These are phyloP conservation scores for Acestrorhynchus altus DNA, from an alignment of 2,797 vertebrate genomes.

Conservation along the genomic window DNA sequence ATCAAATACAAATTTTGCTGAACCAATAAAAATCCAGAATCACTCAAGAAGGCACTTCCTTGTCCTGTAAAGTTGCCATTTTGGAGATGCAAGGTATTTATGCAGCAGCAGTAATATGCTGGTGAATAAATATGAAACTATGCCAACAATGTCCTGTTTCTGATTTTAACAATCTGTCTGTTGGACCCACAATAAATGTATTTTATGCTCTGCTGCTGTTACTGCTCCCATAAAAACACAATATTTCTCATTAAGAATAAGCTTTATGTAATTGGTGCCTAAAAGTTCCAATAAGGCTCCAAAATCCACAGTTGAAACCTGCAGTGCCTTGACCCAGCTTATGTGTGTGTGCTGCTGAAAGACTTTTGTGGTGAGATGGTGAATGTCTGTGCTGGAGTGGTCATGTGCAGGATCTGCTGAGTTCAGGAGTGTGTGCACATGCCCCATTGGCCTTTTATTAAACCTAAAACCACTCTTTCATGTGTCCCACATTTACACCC, in stretches of 20 bases:
- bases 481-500: conserved; percentile 33
- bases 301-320: conserved; percentile 26
- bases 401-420: conserved; percentile 48
- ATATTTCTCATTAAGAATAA: background rate
- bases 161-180: background rate
- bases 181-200: background rate
- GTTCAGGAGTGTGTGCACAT: conserved; percentile 38
- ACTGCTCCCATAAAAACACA: background rate
- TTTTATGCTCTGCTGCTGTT: background rate
- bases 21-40: too few relatives aligned
- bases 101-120: too few relatives aligned
- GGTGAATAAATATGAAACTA: too few relatives aligned
- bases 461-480: conserved; percentile 46
- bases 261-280: conserved; percentile 4
- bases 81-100: too few relatives aligned
- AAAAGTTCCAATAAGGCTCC: conserved; percentile 12
- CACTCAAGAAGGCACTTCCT: too few relatives aligned
- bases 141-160: too few relatives aligned
- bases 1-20: too few relatives aligned
- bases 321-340: conserved; percentile 30
- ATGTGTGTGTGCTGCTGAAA: conserved; percentile 15
- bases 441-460: conserved; percentile 51
- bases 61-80: too few relatives aligned
- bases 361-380: conserved; percentile 26
- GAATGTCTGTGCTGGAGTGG: conserved; percentile 40